phyloP scores from a whole-genome alignment of 1,140 invertebrate species.

The Lasioglossum albipes region DNA sequence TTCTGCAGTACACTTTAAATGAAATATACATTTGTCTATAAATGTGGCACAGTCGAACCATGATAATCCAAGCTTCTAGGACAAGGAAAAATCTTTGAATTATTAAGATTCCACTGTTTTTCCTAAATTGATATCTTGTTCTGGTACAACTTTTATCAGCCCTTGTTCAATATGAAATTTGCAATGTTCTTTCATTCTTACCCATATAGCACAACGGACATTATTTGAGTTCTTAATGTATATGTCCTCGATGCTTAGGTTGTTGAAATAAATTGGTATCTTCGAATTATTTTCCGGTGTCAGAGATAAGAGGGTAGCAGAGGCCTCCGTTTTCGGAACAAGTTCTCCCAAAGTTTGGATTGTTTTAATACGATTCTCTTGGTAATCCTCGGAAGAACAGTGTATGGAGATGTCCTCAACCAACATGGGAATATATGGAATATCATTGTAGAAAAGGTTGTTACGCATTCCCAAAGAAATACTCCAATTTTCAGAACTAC shows the following conservation, averaged over 20 bases:
- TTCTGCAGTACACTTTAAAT: neutral
- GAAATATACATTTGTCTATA: neutral
- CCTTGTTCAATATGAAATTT: neutral
- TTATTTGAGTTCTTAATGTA: conserved; percentile 25
- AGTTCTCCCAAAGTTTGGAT: conserved; percentile 54
- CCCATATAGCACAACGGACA: conserved; percentile 26
- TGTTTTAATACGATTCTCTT: conserved; percentile 38
- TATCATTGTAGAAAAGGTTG: conserved; percentile 15
- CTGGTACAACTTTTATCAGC: no score
- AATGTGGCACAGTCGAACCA: neutral
- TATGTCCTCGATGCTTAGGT: neutral
- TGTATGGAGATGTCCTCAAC: conserved; percentile 42
- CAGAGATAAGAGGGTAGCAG: conserved; percentile 11
- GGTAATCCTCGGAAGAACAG: conserved; percentile 2
- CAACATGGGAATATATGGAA: conserved; percentile 40
- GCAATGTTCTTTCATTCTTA: neutral
- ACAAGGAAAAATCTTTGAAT: no score
- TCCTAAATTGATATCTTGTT: neutral
- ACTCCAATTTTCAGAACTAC: conserved; percentile 15
- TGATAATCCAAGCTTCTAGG: no score
- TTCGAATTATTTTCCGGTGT: conserved; percentile 12
- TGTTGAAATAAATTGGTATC: conserved; percentile 22
- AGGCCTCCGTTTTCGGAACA: neutral
- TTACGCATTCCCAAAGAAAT: conserved; percentile 34
- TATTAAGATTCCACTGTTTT: no score